Conservation (phyloP, 2,797 vertebrate genomes). For the Neosilurus mollespiculum region DNA sequence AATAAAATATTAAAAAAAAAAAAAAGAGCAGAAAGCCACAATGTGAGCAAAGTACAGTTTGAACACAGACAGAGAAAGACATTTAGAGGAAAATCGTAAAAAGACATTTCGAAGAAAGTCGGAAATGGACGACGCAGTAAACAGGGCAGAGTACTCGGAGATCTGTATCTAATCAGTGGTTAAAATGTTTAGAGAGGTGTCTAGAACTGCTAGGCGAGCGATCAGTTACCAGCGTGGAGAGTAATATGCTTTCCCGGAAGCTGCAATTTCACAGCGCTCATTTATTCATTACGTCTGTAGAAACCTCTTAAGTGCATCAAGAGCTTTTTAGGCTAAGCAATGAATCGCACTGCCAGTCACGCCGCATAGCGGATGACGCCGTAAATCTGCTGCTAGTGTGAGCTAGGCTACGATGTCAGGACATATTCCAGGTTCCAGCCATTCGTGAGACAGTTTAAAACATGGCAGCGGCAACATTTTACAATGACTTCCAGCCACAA, state of each 20-base stretch:
- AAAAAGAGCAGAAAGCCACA: background rate
- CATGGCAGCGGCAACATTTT: conserved; percentile 30
- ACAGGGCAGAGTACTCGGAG: conserved; percentile 39
- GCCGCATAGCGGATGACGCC: conserved; percentile 39
- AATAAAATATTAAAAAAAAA: background rate
- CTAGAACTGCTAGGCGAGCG: conserved; percentile 42
- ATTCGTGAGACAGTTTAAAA: conserved; percentile 44
- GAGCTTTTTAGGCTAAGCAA: conserved; percentile 58
- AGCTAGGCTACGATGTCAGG: conserved; percentile 28
- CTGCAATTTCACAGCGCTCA: conserved; percentile 54
- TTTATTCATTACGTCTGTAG: conserved; percentile 61
- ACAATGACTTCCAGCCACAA: conserved; percentile 38
- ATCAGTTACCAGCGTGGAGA: conserved; percentile 54
- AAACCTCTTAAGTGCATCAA: conserved; percentile 57
- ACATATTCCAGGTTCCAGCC: conserved; percentile 3
- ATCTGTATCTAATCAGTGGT: conserved; percentile 35
- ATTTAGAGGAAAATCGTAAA: too few relatives aligned
- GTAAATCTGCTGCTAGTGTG: conserved; percentile 50
- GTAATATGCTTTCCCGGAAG: conserved; percentile 54
- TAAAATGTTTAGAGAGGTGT: conserved; percentile 56
- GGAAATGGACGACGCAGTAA: conserved; percentile 1
- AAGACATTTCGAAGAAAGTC: too few relatives aligned
- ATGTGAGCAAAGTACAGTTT: background rate
- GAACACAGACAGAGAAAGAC: background rate
- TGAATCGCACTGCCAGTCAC: conserved; percentile 56